These are phyloP conservation scores for Neodiprion fabricii DNA, from an alignment of 1,140 invertebrate genomes.

Conservation along the genomic window DNA sequence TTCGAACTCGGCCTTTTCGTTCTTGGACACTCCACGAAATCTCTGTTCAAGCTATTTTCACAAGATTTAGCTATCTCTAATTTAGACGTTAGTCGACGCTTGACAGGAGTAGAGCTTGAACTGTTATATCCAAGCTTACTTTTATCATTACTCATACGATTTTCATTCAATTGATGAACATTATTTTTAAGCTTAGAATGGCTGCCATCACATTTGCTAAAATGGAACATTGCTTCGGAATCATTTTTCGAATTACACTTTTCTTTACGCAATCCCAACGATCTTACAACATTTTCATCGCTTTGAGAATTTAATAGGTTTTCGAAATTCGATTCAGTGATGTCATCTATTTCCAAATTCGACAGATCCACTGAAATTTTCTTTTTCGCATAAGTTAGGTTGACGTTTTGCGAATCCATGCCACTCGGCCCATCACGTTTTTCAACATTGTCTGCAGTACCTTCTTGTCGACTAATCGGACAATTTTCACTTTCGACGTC, in stretches of 20 bases:
- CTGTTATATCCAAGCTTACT: slow-evolving; percentile 26
- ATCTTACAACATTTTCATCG: too few species aligned
- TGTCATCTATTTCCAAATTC: slow-evolving; percentile 20
- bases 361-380: neutral
- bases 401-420: slow-evolving; percentile 15
- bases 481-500: slow-evolving; percentile 28
- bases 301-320: neutral
- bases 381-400: slow-evolving; percentile 5
- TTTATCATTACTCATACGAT: neutral
- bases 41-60: slow-evolving; percentile 13
- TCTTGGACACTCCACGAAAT: slow-evolving; percentile 20
- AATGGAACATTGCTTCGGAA: too few species aligned
- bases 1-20: slow-evolving; percentile 17
- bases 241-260: too few species aligned
- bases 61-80: slow-evolving; percentile 28
- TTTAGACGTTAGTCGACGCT: slow-evolving; percentile 24
- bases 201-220: too few species aligned
- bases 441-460: slow-evolving; percentile 14
- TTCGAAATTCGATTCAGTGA: slow-evolving; percentile 16
- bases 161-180: too few species aligned
- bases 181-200: too few species aligned
- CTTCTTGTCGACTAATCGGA: slow-evolving; percentile 15
- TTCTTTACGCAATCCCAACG: too few species aligned
- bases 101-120: slow-evolving; percentile 42
- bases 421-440: slow-evolving; percentile 11